phyloP scores from a whole-genome alignment of 2,113 vertebrate genomes.

The Verasper variegatus region DNA sequence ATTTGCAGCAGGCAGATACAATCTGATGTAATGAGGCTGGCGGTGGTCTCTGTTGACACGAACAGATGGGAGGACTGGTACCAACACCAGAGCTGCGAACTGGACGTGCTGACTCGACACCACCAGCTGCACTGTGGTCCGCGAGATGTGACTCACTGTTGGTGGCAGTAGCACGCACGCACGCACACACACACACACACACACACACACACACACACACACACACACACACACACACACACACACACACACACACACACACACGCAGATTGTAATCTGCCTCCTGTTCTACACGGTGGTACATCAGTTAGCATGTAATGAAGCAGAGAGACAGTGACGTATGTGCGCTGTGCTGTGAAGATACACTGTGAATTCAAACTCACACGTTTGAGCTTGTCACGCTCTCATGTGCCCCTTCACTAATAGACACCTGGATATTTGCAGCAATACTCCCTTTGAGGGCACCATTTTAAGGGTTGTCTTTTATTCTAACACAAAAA shows the following conservation, averaged over 20 bases:
- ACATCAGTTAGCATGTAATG: slow-evolving; percentile 73
- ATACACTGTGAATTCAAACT: slow-evolving; percentile 22
- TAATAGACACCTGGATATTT: too few species aligned
- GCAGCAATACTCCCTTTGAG: too few species aligned
- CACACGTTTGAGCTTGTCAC: neutral
- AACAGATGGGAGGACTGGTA: slow-evolving; percentile 64
- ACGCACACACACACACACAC: slow-evolving; percentile 19
- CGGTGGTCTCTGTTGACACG: slow-evolving; percentile 15
- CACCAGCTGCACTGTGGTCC: slow-evolving; percentile 46
- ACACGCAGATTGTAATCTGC: slow-evolving; percentile 57
- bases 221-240: slow-evolving; percentile 40
- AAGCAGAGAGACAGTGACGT: slow-evolving; percentile 58
- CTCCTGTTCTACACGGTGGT: slow-evolving; percentile 39
- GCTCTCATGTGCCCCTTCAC: neutral
- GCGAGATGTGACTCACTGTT: slow-evolving; percentile 44
- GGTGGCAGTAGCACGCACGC: slow-evolving; percentile 24
- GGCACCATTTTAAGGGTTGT: too few species aligned
- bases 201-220: neutral
- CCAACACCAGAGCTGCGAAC: slow-evolving; percentile 58
- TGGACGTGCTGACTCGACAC: slow-evolving; percentile 62
- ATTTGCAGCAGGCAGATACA: slow-evolving; percentile 22
- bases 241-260: neutral
- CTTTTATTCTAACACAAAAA: too few species aligned
- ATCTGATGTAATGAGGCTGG: slow-evolving; percentile 57
- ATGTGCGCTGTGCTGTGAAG: slow-evolving; percentile 30